Base-by-base conservation (phyloP, 2,113 vertebrate species). In the Paracyprichromis sp. region DNA sequence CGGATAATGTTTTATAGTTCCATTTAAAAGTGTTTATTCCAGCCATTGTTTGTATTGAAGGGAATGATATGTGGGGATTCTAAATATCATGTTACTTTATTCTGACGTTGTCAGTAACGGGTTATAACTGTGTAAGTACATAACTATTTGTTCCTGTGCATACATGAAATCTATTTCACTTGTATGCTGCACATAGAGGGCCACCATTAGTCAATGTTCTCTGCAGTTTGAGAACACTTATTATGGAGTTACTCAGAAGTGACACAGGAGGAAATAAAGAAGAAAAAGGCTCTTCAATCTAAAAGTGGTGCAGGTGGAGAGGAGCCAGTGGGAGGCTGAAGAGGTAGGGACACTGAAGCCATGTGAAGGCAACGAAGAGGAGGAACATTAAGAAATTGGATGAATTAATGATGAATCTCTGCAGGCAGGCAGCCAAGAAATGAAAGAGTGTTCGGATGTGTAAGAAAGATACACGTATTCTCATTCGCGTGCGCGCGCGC, bases 381-480 rank as follows among this genome's bases (percentile, higher is more conserved):
- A 82, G 85, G 87, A 90, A 87, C 89, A 88, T 88, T 84, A 87
- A 91, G 88, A 88, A 88, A 94, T 88, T 88, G 88, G 85, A 93
- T 92, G 83, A 92, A 94, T 93, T 86, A 91, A 89, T 91, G 82
- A 93, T 95, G 88, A 90, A 90, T 79, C 82, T 87, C 82, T 87
- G 59, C 90, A 92, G 87, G 83, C 88, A 88, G 85, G 54, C 83
- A 57, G 89, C 92, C 86, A 91, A 80, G 80, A 86, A 81, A 26
- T 29, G 78, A 76, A 87, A 40, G 69, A 69, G 71, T 54, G 89
- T 66, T 85, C 43, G 56, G 47, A 11, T 52, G 59, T 76, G 69
- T 84, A 50, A 21, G 57, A 57, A 54, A 66, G 16, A 57, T 19
- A 81, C 86, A 82, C 54, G n/a, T 50, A 59, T 50, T 34, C 13